Conservation (phyloP, 2,797 vertebrate species). For the Chelon auratus region DNA sequence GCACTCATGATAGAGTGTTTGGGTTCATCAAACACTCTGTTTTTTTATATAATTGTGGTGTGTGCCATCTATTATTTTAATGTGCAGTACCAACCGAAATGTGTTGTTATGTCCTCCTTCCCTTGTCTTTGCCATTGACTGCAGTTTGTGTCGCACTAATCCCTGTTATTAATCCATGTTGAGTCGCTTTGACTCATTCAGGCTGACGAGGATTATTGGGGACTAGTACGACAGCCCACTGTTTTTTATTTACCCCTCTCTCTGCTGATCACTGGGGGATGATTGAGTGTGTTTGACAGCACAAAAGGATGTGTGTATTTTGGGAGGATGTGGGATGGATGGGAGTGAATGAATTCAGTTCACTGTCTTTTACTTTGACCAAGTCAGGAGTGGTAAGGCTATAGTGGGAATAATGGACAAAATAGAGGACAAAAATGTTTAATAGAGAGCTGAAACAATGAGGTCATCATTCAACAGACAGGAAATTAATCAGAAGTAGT, state of each 20-base stretch:
- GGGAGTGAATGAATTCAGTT: background rate
- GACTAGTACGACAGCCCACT: slow-evolving; percentile 15
- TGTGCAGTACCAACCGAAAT: slow-evolving; percentile 18
- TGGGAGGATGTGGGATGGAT: background rate
- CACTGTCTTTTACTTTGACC: background rate
- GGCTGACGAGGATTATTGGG: slow-evolving; percentile 63
- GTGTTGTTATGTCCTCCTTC: slow-evolving; percentile 12
- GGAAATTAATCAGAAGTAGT: no score
- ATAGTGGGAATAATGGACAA: no score
- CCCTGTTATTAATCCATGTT: slow-evolving; percentile 62
- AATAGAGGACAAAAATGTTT: no score
- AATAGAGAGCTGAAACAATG: no score
- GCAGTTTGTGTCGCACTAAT: slow-evolving; percentile 57
- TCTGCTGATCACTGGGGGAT: background rate
- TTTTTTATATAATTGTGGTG: background rate
- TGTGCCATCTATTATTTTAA: background rate
- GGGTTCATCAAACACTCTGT: background rate
- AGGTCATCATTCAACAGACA: no score
- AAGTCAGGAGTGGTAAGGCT: background rate
- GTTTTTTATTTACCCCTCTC: slow-evolving; percentile 26
- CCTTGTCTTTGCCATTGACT: slow-evolving; percentile 34
- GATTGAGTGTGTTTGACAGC: slow-evolving; percentile 20
- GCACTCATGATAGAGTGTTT: background rate
- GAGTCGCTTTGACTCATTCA: slow-evolving; percentile 49
- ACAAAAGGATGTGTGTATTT: background rate